These are phyloP conservation scores for Diadema setosum DNA, from an alignment of 35 echinoderm and acorn worm species.

Conservation along the genomic window DNA sequence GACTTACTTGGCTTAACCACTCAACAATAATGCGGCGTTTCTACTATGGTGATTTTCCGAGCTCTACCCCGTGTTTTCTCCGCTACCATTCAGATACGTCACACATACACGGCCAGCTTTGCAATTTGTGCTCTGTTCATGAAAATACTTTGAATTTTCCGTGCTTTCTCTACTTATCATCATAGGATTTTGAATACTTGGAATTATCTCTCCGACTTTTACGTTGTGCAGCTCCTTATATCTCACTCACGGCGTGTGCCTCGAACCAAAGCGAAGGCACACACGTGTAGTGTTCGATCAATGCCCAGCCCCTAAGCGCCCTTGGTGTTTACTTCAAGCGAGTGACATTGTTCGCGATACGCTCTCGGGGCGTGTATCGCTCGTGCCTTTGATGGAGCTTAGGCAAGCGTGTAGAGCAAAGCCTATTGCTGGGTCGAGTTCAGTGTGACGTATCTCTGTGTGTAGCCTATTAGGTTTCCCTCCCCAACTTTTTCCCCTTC, in stretches of 20 bases:
- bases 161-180: too few species aligned
- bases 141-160: too few species aligned
- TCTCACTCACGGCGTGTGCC: too few species aligned
- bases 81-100: neutral
- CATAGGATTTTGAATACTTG: too few species aligned
- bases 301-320: neutral
- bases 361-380: neutral
- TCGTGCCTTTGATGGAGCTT: neutral
- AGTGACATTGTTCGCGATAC: neutral
- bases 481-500: neutral
- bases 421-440: neutral
- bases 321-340: neutral
- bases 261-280: too few species aligned
- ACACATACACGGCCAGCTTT: too few species aligned
- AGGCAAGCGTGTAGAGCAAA: neutral
- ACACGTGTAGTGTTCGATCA: neutral
- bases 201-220: too few species aligned
- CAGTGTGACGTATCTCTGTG: neutral
- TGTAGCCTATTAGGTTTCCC: neutral
- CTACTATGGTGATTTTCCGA: constrained; percentile 3
- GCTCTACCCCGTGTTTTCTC: neutral
- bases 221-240: too few species aligned
- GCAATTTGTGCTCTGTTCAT: too few species aligned
- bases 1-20: constrained; percentile 8
- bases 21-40: neutral